Percentiles rank a stretch among this genome's conserved stretches.
phyloP scores from a whole-genome alignment of 2,113 vertebrate species.

The Catharus minimus region DNA sequence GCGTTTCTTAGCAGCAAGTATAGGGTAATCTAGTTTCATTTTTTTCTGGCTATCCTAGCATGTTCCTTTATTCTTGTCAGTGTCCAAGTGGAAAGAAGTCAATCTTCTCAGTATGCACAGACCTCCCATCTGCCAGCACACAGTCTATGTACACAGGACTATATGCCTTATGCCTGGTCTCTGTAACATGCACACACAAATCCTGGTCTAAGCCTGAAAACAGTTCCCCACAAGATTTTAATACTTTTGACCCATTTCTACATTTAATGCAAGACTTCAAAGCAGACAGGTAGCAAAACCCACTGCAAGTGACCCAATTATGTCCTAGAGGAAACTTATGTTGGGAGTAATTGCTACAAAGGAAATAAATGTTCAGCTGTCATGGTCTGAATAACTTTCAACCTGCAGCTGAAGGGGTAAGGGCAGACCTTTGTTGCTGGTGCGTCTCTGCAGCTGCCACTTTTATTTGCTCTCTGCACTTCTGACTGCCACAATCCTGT shows the following conservation, averaged over 20 bases:
- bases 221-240: background rate
- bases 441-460: background rate
- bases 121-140: background rate
- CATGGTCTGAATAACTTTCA: background rate
- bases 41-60: background rate
- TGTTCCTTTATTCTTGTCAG: background rate
- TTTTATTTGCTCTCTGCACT: background rate
- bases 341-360: background rate
- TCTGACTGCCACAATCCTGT: background rate
- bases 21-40: background rate
- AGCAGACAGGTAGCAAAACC: background rate
- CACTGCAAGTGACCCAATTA: background rate
- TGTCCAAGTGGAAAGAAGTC: background rate
- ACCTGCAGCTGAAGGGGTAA: background rate
- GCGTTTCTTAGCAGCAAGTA: background rate
- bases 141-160: fast-evolving
- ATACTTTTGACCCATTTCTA: background rate
- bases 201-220: background rate
- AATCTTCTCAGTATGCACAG: background rate
- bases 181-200: background rate
- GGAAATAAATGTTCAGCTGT: background rate
- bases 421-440: background rate
- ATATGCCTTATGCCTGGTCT: background rate
- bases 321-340: background rate
- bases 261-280: background rate